A percentile compares a stretch with the other conserved stretches of the same genome.
phyloP scores from a whole-genome alignment of 2,113 vertebrate genomes.

The Rhea americana region DNA sequence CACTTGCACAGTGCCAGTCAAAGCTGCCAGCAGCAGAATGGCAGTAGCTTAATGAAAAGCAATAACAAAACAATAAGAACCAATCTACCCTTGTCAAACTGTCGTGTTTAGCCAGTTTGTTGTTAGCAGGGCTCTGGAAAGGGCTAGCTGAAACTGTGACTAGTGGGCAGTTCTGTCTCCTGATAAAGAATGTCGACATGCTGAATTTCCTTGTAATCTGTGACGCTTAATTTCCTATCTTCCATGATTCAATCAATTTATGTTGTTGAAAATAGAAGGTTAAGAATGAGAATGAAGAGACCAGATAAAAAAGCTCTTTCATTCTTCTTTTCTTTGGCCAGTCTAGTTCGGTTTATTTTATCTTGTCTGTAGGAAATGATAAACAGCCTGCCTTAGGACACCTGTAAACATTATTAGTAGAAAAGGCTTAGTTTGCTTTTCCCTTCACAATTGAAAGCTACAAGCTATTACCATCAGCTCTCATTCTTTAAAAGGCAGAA shows the following conservation, averaged over 20 bases:
- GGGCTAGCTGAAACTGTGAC: neutral
- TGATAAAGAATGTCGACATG: neutral
- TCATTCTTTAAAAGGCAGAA: neutral
- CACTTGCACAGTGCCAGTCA: neutral
- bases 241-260: neutral
- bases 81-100: conserved; percentile 3
- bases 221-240: neutral
- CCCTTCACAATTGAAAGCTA: conserved; percentile 1
- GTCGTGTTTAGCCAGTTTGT: neutral
- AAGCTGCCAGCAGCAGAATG: neutral
- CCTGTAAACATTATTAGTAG: neutral
- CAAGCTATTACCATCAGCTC: conserved; percentile 4
- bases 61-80: neutral
- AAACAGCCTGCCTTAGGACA: neutral
- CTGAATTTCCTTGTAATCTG: conserved; percentile 15
- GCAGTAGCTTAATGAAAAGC: neutral
- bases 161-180: neutral
- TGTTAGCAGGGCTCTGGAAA: neutral
- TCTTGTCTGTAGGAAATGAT: neutral
- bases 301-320: neutral
- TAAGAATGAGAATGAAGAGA: neutral
- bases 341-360: conserved; percentile 13
- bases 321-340: conserved; percentile 23
- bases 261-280: neutral
- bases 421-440: conserved; percentile 20